Conservation (phyloP, 2,888 invertebrate species). For the Hyposoter dolosus region DNA sequence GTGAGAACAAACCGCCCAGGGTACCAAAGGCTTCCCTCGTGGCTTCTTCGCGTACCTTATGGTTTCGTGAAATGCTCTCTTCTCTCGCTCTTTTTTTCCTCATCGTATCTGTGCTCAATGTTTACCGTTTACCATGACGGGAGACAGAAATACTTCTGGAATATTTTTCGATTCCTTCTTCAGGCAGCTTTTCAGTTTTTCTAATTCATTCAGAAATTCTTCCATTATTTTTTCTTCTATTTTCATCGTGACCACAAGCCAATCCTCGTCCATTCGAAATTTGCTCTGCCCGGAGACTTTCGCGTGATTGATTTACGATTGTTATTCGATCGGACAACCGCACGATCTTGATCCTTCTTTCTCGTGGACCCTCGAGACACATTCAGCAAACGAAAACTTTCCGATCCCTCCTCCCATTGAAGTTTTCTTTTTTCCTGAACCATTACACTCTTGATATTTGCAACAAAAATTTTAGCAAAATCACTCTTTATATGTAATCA, state of each 20-base stretch:
- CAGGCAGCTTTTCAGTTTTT: neutral
- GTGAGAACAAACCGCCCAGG: constrained; percentile 45
- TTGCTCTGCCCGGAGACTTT: neutral
- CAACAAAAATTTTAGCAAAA: neutral
- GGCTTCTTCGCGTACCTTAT: constrained; percentile 28
- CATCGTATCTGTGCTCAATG: constrained; percentile 1
- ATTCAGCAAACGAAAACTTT: neutral
- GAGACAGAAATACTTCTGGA: neutral
- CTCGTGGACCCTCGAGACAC: neutral
- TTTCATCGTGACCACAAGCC: neutral
- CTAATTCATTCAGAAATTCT: neutral
- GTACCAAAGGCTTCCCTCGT: constrained; percentile 46
- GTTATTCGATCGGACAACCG: constrained; percentile 11
- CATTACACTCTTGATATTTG: constrained; percentile 32
- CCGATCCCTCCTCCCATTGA: constrained; percentile 8
- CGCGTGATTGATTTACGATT: constrained; percentile 6
- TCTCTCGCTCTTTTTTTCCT: constrained; percentile 7
- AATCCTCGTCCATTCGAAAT: constrained; percentile 5
- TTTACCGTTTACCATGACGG: neutral
- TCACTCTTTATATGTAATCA: neutral
- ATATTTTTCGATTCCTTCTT: constrained; percentile 8
- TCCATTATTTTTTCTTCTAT: neutral
- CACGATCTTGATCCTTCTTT: neutral
- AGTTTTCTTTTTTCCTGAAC: constrained; percentile 11
- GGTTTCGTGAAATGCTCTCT: constrained; percentile 16